A percentile compares a stretch with the other conserved stretches of the same genome.
Evolutionary conservation across 1,140 invertebrate genomes (phyloP).

Genomic region (Hestina assimilis): DNA sequence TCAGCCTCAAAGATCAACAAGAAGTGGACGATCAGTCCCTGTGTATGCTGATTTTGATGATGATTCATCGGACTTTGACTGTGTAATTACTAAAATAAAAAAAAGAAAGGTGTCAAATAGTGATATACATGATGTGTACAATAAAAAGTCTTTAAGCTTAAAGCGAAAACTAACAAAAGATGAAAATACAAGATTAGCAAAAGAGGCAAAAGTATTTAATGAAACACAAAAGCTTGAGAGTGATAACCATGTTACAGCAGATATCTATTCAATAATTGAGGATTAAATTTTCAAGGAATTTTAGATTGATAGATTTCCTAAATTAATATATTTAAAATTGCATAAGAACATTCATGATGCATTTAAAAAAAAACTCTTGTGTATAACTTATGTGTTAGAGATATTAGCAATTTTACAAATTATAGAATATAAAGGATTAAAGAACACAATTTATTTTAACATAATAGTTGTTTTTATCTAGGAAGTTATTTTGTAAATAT

Average conservation of each 20-base stretch:
- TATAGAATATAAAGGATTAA: too few relatives aligned
- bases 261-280: slow-evolving; percentile 45
- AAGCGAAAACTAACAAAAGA: slow-evolving; percentile 63
- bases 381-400: too few relatives aligned
- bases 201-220: slow-evolving; percentile 55
- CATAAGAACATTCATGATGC: too few relatives aligned
- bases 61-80: slow-evolving; percentile 69
- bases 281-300: slow-evolving; percentile 52
- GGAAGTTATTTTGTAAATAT: too few relatives aligned
- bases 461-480: too few relatives aligned
- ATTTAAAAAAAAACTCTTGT: too few relatives aligned
- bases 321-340: too few relatives aligned
- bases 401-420: too few relatives aligned
- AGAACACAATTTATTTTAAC: too few relatives aligned
- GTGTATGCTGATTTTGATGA: slow-evolving; percentile 69
- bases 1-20: slow-evolving; percentile 58
- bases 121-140: slow-evolving; percentile 54
- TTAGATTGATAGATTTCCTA: too few relatives aligned
- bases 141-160: slow-evolving; percentile 57
- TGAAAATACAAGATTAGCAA: slow-evolving; percentile 49
- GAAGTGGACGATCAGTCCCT: slow-evolving; percentile 67
- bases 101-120: slow-evolving; percentile 58
- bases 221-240: slow-evolving; percentile 31
- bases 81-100: slow-evolving; percentile 60
- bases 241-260: slow-evolving; percentile 27